These are phyloP conservation scores for Heterohyrax brucei DNA, from an alignment of 2,797 vertebrate genomes.

Conservation along the genomic window DNA sequence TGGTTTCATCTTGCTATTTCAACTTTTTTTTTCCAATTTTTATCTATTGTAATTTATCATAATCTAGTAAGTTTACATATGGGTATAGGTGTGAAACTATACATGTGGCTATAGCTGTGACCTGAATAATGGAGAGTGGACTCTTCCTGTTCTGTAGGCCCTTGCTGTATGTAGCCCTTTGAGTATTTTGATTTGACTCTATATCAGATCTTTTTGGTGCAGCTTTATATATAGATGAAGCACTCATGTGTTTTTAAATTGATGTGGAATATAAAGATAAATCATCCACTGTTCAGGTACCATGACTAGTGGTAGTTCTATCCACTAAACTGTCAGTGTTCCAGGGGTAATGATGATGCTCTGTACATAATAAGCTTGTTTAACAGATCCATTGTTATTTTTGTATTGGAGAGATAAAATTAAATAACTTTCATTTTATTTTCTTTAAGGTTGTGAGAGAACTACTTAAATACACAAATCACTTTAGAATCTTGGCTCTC, in stretches of 20 bases:
- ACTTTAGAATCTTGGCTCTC: slow-evolving; percentile 96
- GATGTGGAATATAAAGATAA: background rate
- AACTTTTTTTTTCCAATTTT: background rate
- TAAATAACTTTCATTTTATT: slow-evolving; percentile 9
- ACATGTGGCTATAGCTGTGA: background rate
- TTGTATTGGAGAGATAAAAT: slow-evolving; percentile 57
- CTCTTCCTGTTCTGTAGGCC: background rate
- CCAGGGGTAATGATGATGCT: background rate
- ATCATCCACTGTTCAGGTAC: slow-evolving; percentile 51
- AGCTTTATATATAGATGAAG: slow-evolving; percentile 29
- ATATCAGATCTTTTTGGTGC: background rate
- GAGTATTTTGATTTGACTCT: slow-evolving; percentile 10
- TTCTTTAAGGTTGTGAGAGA: slow-evolving; percentile 94
- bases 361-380: slow-evolving; percentile 14
- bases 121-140: background rate
- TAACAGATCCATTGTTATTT: slow-evolving; percentile 55
- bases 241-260: background rate
- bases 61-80: background rate
- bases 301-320: background rate
- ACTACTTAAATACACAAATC: slow-evolving; percentile 93
- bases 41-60: background rate
- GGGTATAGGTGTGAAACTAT: background rate
- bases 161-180: background rate
- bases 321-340: background rate
- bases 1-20: slow-evolving; percentile 34